phyloP scores from a whole-genome alignment of 2,797 vertebrate genomes.

The Pelodytes ibericus region DNA sequence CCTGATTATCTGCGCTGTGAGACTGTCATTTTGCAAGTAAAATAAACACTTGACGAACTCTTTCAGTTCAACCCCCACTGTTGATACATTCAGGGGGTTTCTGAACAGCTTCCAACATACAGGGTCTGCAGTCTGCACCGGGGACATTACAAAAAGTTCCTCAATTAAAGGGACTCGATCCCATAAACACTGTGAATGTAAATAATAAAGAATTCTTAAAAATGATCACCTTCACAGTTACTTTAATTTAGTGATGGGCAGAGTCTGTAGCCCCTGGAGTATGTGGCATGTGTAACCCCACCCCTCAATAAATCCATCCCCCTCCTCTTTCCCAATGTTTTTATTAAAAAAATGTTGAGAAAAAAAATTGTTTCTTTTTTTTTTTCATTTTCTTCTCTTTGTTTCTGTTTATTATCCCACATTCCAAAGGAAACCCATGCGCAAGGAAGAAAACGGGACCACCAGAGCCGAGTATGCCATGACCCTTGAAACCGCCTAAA shows the following conservation, averaged over 20 bases:
- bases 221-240: no score
- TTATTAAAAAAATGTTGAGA: not conserved
- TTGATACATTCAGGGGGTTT: not conserved
- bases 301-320: not conserved
- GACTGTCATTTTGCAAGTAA: conserved; percentile 23
- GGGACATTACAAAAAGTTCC: no score
- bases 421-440: conserved; percentile 89
- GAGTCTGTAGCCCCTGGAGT: no score
- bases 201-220: no score
- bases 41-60: conserved; percentile 18
- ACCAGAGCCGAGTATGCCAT: conserved; percentile 90
- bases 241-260: no score
- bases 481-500: conserved; percentile 87
- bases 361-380: not conserved
- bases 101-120: no score
- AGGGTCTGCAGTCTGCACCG: no score
- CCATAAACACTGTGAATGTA: no score
- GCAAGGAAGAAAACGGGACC: conserved; percentile 93
- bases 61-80: not conserved
- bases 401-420: not conserved
- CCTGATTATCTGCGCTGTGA: conserved; percentile 33
- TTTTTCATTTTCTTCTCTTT: not conserved
- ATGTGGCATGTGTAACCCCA: no score
- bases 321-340: not conserved
- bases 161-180: no score